Base-by-base conservation (phyloP, 64 coral and sea anemone species). In the Porites australiensis region DNA sequence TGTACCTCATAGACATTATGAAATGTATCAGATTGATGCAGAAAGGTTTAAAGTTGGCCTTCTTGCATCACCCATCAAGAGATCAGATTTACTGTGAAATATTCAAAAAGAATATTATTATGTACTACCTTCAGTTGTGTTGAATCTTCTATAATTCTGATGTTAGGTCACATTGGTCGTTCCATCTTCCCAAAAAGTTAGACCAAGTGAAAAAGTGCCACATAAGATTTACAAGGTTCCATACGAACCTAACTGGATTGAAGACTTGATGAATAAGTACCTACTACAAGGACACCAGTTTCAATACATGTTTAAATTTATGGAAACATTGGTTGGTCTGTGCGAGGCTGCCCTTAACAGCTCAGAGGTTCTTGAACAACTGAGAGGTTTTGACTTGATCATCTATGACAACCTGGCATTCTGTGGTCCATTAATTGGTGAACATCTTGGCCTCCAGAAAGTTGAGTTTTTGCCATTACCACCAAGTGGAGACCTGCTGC, bases 321-420 rank as follows among this genome's bases (percentile, higher is more conserved):
- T 16, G 3, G 47, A 50, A 47, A 14, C 19, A 16, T 45, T 8
- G 4, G 4, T 18, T 15, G 15, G 16, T 8, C 11, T 63, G 3
- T 93, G 86, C 69, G 81, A 94, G 51, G n/a, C 53, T n/a, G 68
- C 77, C 8, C 15, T 94, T 3, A 86, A 90, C 60, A 49, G 47
- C 61, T 90, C 87, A 3, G 64, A 79, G 0, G 22, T 94, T 2
- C 47, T 49, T 9, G 16, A 55, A 0, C 52, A 87, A 16, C 61
- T 93, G 5, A 68, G 80, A 64, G 20, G 50, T 4, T 93, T 88
- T 19, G 92, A 93, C 3, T 27, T 93, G 8, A 18, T 93, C 13
- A 74, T 93, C 15, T 61, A 82, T 19, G 91, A 93, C 45, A 11
- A 8, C 3, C 1, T 57, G 54, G 13, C 22, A 11, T n/a, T 77